Base-by-base conservation (phyloP, 2,113 vertebrate genomes). In the Sprattus sprattus region DNA sequence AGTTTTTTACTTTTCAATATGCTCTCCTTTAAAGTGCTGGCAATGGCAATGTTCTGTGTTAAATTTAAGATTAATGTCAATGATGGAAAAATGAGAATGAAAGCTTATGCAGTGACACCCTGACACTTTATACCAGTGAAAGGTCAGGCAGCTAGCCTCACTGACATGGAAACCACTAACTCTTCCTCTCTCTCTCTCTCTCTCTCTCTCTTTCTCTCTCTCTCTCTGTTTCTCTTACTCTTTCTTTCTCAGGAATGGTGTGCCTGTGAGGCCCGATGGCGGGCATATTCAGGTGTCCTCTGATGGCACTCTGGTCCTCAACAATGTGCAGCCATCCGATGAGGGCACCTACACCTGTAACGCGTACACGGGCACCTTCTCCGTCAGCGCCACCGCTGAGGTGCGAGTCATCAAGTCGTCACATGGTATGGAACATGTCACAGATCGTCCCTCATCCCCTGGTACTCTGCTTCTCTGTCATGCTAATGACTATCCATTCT, bases 321-420 rank as follows among this genome's bases (percentile, higher is more conserved):
- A 95, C 49, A 94, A 95, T 0, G 93, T 96, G 8, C 95, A 87
- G 87, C 85, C 91, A 20, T 85, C 88, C 4, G 97, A 99, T 0
- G 96, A 97, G 89, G 98, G 98, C 0, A 96, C 96, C 2, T 99
- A 99, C 88, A 99, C 96, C 0, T 99, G 98, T 89, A 99, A 96
- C 0, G 97, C 97, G 6, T 99, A 98, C 93, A 97, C 95, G 0
- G 97, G 97, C 39, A 97, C 94, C 87, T 96, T 94, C 90, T 97
- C 98, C 0, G 96, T 96, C 91, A 99, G 98, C 32, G 97, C 97
- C 89, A 96, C 95, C 83, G 97, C 98, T 0, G 96, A 99, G 86
- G 92, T 99, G 47, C 95, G 93, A 60, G 91, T 99, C 91, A 89
- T 87, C 57, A 96, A 94, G 91, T 92, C 18, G 0, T 89, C 85